Conservation (phyloP, 2,113 vertebrate genomes). For the Dipodomys ordii region DNA sequence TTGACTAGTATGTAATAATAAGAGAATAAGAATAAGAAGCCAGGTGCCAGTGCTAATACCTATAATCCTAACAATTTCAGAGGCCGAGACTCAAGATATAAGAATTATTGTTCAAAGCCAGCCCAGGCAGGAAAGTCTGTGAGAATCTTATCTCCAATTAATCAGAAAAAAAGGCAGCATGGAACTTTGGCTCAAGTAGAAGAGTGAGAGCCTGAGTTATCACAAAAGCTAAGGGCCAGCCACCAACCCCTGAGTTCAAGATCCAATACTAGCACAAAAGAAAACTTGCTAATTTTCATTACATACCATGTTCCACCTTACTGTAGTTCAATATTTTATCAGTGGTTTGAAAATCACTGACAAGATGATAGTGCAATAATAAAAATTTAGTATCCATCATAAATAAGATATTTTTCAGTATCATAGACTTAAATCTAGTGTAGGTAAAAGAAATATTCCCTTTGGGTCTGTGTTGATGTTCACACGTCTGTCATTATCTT, state of each 20-base stretch:
- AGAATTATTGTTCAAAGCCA: too few relatives aligned
- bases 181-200: too few relatives aligned
- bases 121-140: too few relatives aligned
- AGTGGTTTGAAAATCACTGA: neutral
- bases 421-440: neutral
- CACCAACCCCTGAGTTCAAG: too few relatives aligned
- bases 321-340: constrained; percentile 26
- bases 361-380: neutral
- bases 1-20: neutral
- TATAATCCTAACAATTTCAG: too few relatives aligned
- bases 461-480: neutral
- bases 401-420: constrained; percentile 46
- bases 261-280: too few relatives aligned
- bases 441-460: neutral
- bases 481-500: neutral
- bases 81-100: too few relatives aligned
- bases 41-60: too few relatives aligned
- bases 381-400: constrained; percentile 55
- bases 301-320: neutral
- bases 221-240: too few relatives aligned
- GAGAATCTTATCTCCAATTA: too few relatives aligned
- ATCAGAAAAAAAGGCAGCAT: too few relatives aligned
- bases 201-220: too few relatives aligned
- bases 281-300: neutral
- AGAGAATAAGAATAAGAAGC: neutral